Base-by-base conservation (phyloP, 23 tunicate genomes). In the Botrylloides violaceus region DNA sequence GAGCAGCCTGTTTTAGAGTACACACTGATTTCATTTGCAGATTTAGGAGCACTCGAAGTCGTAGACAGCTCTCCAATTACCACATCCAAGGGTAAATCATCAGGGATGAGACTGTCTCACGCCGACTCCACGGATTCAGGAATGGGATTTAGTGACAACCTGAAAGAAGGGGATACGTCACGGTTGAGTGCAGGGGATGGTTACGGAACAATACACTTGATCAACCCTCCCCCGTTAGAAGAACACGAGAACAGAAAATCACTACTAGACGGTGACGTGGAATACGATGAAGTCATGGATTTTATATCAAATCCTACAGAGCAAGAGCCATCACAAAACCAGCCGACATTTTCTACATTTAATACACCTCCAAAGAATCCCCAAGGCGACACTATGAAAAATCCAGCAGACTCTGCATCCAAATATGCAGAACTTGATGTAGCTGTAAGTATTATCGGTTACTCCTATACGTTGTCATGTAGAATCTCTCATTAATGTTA, bases 341-440 rank as follows among this genome's bases (percentile, higher is more conserved):
- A 7, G 53, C 53, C 53, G 9, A 15, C 9, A 7, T 43, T 43
- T 43, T 43, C 53, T 9, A 43, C 53, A 15, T 43, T 43, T 15
- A 59, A 59, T 7, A 59, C 64, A 18, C 28, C 30, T 18, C 9
- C 30, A n/a, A 26, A 59, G 30, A 26, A 18, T 7, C 18, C 7
- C 64, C 18, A 59, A 7, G 19, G 7, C 18, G 30, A 59, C 19
- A 22, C 27, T 12, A 22, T 23, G 7, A 59, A 29, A 0, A 65
- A 32, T 32, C 25, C 74, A 23, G 47, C 9, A 23, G 58, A 68
- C 36, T 26, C 74, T 19, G 47, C 25, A 6, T 73, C 84, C 21
- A 85, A 85, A 79, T 85, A 85, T 47, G 92, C 92, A 21, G 68
- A 79, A 29, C 84, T 85, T 30, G 92, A 85, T 65, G 29, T 85